Conservation (phyloP, 2,888 invertebrate genomes). For the Eristalis arbustorum region DNA sequence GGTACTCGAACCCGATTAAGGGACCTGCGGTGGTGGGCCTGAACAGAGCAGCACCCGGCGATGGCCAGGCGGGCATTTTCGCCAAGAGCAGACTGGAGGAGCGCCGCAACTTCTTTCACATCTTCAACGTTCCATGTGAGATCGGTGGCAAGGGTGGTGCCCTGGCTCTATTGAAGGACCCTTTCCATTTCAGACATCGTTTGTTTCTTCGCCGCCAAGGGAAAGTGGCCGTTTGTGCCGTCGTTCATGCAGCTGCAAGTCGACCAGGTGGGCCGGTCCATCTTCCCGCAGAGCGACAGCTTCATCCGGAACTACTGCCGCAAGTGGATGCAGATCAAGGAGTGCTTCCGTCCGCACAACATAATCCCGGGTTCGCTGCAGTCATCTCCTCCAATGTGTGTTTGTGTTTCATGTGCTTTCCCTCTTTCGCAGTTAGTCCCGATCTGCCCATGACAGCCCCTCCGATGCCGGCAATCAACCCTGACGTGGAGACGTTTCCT, state of each 20-base stretch:
- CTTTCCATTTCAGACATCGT: conserved; percentile 75
- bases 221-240: conserved; percentile 79
- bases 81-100: conserved; percentile 75
- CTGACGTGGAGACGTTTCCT: conserved; percentile 74
- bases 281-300: conserved; percentile 77
- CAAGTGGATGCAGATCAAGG: conserved; percentile 78
- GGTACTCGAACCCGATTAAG: conserved; percentile 5
- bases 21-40: conserved; percentile 4
- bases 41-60: neutral
- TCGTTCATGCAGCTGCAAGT: conserved; percentile 77
- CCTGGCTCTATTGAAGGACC: neutral
- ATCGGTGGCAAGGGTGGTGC: neutral
- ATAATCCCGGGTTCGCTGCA: conserved; percentile 26
- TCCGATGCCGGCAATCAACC: conserved; percentile 63
- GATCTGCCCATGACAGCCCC: conserved; percentile 62
- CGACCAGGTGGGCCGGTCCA: conserved; percentile 75
- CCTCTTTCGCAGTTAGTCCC: neutral
- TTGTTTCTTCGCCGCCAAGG: conserved; percentile 79
- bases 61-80: conserved; percentile 73
- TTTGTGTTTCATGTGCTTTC: neutral
- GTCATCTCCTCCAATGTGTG: neutral
- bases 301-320: conserved; percentile 77
- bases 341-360: conserved; percentile 76
- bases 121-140: conserved; percentile 79
- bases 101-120: conserved; percentile 76